These are phyloP conservation scores for Darevskia mixta DNA, from an alignment of 2,797 vertebrate genomes.

Conservation along the genomic window DNA sequence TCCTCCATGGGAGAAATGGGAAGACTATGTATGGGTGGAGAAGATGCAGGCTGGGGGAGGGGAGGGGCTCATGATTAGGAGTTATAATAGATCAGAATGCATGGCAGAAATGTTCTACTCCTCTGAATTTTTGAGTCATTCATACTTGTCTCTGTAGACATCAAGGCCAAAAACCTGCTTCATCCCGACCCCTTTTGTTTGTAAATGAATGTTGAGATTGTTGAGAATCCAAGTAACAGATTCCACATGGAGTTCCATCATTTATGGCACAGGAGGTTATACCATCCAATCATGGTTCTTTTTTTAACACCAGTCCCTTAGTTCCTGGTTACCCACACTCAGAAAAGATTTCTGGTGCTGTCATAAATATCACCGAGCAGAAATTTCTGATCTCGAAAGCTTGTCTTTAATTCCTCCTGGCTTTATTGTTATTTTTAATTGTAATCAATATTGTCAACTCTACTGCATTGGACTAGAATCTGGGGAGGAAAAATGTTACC, in stretches of 20 bases:
- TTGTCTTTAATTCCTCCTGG: background rate
- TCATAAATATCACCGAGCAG: background rate
- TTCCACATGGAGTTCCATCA: background rate
- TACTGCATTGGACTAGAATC: background rate
- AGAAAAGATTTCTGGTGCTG: background rate
- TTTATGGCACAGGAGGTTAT: background rate
- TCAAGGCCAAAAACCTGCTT: background rate
- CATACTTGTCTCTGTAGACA: background rate
- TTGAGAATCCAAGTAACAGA: background rate
- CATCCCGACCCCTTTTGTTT: background rate
- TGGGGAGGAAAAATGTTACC: background rate
- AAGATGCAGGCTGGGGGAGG: too few relatives aligned
- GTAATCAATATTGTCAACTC: background rate
- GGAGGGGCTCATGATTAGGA: background rate
- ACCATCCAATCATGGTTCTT: background rate
- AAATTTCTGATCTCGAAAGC: background rate
- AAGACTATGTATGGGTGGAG: background rate
- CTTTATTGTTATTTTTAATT: background rate
- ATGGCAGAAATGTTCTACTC: background rate
- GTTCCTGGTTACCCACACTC: background rate
- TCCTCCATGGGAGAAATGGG: background rate
- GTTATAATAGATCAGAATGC: background rate
- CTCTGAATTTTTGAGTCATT: background rate
- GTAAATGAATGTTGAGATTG: background rate
- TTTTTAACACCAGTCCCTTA: background rate